Percentiles rank a stretch among this genome's conserved stretches.
phyloP scores from a whole-genome alignment of 2,113 vertebrate genomes.

The Oncorhynchus masou region DNA sequence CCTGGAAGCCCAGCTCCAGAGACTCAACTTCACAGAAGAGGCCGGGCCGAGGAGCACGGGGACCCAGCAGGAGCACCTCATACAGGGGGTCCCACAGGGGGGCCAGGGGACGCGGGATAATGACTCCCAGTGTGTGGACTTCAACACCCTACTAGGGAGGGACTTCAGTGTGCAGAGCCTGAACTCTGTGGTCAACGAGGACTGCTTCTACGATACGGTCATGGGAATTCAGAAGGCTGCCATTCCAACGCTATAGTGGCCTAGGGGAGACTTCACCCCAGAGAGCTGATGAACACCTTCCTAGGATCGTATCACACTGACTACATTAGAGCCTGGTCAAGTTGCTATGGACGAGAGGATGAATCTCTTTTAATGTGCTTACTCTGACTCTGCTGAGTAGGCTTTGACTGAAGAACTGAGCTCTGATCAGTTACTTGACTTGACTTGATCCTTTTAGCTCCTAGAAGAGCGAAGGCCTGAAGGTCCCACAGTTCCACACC shows the following conservation, averaged over 20 bases:
- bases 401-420: too few species aligned
- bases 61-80: slow-evolving; percentile 48
- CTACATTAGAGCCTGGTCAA: background rate
- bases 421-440: too few species aligned
- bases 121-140: slow-evolving; percentile 60
- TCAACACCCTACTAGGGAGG: slow-evolving; percentile 79
- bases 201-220: slow-evolving; percentile 84
- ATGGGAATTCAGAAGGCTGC: slow-evolving; percentile 70
- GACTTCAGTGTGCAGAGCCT: slow-evolving; percentile 91
- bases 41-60: slow-evolving; percentile 10
- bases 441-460: too few species aligned
- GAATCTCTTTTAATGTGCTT: background rate
- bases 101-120: slow-evolving; percentile 22
- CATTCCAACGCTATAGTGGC: slow-evolving; percentile 44
- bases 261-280: background rate
- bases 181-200: slow-evolving; percentile 84
- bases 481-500: too few species aligned
- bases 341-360: background rate
- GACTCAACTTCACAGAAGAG: slow-evolving; percentile 81
- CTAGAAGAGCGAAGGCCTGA: too few species aligned
- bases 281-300: background rate
- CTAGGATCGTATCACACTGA: background rate
- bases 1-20: slow-evolving; percentile 87
- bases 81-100: slow-evolving; percentile 64
- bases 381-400: background rate